Conservation (phyloP, 2,888 invertebrate genomes). For the Argyresthia albistria region DNA sequence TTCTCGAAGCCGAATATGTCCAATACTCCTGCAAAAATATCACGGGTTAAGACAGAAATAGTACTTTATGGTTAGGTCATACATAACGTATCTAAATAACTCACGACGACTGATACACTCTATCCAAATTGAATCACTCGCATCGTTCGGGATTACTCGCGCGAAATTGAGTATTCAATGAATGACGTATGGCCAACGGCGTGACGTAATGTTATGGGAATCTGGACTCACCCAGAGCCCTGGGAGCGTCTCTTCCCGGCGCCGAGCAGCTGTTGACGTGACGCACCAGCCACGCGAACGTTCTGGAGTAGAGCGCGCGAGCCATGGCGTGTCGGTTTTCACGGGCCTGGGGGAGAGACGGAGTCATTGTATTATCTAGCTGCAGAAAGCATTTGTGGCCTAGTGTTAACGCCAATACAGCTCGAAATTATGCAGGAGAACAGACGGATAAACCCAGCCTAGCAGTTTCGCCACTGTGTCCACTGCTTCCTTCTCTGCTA, state of each 20-base stretch:
- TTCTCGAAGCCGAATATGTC: constrained; percentile 97
- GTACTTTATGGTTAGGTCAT: background rate
- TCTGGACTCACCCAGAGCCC: background rate
- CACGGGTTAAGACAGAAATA: constrained; percentile 53
- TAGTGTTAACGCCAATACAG: background rate
- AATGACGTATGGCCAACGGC: no score
- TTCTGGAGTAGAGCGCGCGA: constrained; percentile 89
- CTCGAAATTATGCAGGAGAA: no score
- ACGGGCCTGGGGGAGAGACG: constrained; percentile 72
- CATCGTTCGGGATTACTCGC: no score
- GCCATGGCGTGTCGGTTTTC: constrained; percentile 96
- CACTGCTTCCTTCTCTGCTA: background rate
- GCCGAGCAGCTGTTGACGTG: constrained; percentile 94
- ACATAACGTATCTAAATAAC: no score
- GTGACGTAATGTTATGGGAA: no score
- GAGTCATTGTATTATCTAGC: no score
- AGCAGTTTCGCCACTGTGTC: no score
- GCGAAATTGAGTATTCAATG: no score
- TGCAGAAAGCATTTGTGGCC: background rate
- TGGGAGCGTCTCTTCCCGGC: constrained; percentile 83
- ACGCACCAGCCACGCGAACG: constrained; percentile 93
- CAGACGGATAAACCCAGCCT: no score
- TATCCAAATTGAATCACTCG: no score
- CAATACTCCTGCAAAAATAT: constrained; percentile 78
- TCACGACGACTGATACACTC: no score